Evolutionary conservation across 1,140 invertebrate genomes (phyloP), one percentile per base, ranked within the genome.

Genomic region (Fopius arisanus): DNA sequence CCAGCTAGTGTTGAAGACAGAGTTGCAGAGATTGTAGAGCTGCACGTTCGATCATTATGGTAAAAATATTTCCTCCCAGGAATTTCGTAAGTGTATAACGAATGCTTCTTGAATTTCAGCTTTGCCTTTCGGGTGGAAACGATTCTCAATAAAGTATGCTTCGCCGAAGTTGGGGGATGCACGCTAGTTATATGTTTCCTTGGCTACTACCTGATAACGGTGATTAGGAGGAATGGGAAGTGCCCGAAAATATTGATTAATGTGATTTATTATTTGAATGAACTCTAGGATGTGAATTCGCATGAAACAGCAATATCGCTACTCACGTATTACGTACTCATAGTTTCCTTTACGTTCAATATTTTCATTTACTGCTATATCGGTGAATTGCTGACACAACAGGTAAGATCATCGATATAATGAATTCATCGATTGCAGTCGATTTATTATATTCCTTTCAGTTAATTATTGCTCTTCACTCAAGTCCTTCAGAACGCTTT

Each of bases 181-280:
- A 84, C 82, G 0, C 28, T 85, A 54, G 83, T 82, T 7, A 85
- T 84, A 71, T 86, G 84, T 43, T 83, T 84, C 19, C 67, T 86
- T 6, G 82, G 79, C 70, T 84, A 84, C 70, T 82, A 82, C 72
- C 78, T 82, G 16, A 78, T 85, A 16, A 81, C 74, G 80, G 84
- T 83, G 78, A 28, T 31, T 31, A 63, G 21, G 23, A 21, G 19
- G 43, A 51, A 16, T 19, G 5, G 19, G n/a, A 16, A 12, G n/a
- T 7, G 1, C 33, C 33, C 33, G 33, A 37, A 12, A 7, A 12
- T 37, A 7, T 51, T 51, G 43, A 21, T 19, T 51, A 51, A 51
- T 51, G 4, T 21, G n/a, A 19, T 19, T 21, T 51, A 51, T 51
- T 51, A 16, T 51, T 51, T 51, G 19, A 19, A 19, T 51, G 19